These are phyloP conservation scores for Pogonomyrmex californicus DNA, from an alignment of 1,140 invertebrate genomes.

Conservation along the genomic window DNA sequence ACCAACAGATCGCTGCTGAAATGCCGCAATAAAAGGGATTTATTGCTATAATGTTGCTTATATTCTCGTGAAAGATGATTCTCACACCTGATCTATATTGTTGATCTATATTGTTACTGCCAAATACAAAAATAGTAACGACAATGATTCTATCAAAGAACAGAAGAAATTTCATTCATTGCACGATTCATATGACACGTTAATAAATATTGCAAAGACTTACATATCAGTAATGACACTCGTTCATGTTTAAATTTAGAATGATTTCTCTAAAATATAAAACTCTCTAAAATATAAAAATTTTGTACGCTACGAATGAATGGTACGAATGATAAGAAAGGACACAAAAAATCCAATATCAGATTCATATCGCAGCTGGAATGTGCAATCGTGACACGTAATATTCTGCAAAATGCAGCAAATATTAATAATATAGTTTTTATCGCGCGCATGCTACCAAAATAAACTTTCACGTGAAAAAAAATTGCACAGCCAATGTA, in stretches of 20 bases:
- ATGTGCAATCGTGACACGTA: neutral
- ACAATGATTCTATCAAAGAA: neutral
- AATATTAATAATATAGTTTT: conserved; percentile 51
- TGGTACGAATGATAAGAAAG: conserved; percentile 21
- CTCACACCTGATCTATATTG: conserved; percentile 10
- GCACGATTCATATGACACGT: neutral
- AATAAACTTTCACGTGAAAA: conserved; percentile 31
- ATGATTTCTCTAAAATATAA: neutral
- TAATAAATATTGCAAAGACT: neutral
- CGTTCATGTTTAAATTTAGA: conserved; percentile 10
- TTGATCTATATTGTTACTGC: neutral
- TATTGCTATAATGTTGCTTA: conserved; percentile 54
- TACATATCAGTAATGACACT: conserved; percentile 6
- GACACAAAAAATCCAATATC: conserved; percentile 14
- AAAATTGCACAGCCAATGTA: neutral
- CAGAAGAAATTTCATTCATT: neutral
- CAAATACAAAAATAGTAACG: neutral
- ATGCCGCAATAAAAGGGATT: conserved; percentile 67
- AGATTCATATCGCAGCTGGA: conserved; percentile 11
- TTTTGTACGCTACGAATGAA: neutral
- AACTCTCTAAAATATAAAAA: conserved; percentile 6
- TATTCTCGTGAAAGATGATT: conserved; percentile 38
- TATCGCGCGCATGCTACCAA: conserved; percentile 15
- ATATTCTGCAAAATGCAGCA: conserved; percentile 24
- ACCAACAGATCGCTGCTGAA: conserved; percentile 43